A percentile compares a stretch with the other conserved stretches of the same genome.
phyloP scores from a whole-genome alignment of 1,140 invertebrate genomes.

The Drosophila repletoides region DNA sequence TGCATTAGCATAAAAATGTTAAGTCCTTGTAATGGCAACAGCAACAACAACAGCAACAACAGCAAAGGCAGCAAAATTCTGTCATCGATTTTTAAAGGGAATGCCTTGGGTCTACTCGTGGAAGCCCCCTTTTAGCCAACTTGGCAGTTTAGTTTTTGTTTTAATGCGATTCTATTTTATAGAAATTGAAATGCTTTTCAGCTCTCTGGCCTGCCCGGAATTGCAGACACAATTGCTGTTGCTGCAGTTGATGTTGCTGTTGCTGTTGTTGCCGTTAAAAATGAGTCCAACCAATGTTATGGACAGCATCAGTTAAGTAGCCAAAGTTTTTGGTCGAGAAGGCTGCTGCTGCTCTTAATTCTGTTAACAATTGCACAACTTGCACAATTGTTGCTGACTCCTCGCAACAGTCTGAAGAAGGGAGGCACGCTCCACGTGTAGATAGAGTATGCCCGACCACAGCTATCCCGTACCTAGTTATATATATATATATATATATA shows the following conservation, averaged over 20 bases:
- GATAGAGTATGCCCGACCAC: neutral
- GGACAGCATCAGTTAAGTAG: conserved; percentile 30
- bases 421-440: neutral
- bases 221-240: neutral
- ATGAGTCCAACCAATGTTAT: conserved; percentile 18
- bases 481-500: no score
- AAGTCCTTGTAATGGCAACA: conserved; percentile 50
- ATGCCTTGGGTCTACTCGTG: neutral
- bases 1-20: conserved; percentile 61
- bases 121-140: neutral
- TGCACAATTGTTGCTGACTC: conserved; percentile 10
- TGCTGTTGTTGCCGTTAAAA: neutral
- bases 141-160: conserved; percentile 29
- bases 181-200: conserved; percentile 36
- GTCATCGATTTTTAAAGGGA: conserved; percentile 44
- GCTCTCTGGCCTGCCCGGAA: neutral
- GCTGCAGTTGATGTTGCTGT: neutral
- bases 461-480: no score
- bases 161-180: conserved; percentile 34
- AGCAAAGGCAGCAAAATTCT: conserved; percentile 19
- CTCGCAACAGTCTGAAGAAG: neutral
- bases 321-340: conserved; percentile 19
- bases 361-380: conserved; percentile 30
- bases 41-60: conserved; percentile 4
- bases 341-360: conserved; percentile 12